Conservation (phyloP, 1,140 invertebrate genomes). For the Triops longicaudatus region DNA sequence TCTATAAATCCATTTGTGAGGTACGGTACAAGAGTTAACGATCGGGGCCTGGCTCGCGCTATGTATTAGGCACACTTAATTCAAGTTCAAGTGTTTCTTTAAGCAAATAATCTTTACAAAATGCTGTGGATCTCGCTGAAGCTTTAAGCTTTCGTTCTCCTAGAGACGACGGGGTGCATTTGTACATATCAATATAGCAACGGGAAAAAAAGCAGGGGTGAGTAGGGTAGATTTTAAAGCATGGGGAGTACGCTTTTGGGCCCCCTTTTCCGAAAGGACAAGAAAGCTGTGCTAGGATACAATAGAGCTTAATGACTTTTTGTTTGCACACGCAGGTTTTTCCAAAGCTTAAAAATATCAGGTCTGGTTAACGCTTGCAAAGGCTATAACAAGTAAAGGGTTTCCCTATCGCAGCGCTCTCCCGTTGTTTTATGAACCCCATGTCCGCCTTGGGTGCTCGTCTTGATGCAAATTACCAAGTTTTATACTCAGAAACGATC, state of each 20-base stretch:
- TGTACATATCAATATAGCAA: too few species aligned
- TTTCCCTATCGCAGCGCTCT: conserved; percentile 11
- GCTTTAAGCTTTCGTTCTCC: too few species aligned
- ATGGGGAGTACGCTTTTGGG: neutral
- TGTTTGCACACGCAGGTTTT: neutral
- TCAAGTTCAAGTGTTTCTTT: too few species aligned
- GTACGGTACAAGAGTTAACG: neutral
- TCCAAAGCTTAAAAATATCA: neutral
- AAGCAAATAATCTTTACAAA: too few species aligned
- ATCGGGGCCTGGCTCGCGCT: neutral
- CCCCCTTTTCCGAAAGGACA: neutral
- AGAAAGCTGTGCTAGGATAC: neutral
- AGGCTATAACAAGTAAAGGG: neutral
- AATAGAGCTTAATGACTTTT: neutral
- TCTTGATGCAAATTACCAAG: conserved; percentile 12
- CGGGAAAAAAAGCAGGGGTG: neutral
- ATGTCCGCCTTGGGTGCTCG: conserved; percentile 9
- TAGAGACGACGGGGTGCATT: too few species aligned
- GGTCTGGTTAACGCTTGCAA: neutral
- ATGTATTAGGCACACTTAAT: neutral
- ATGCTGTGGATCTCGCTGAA: too few species aligned
- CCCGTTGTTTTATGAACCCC: conserved; percentile 14
- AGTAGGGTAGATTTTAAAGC: neutral
- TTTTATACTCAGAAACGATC: conserved; percentile 5
- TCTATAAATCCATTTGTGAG: neutral